A percentile compares a stretch with the other conserved stretches of the same genome.
phyloP scores from a whole-genome alignment of 2,888 invertebrate species.

The Gastracanthus pulcherrimus region DNA sequence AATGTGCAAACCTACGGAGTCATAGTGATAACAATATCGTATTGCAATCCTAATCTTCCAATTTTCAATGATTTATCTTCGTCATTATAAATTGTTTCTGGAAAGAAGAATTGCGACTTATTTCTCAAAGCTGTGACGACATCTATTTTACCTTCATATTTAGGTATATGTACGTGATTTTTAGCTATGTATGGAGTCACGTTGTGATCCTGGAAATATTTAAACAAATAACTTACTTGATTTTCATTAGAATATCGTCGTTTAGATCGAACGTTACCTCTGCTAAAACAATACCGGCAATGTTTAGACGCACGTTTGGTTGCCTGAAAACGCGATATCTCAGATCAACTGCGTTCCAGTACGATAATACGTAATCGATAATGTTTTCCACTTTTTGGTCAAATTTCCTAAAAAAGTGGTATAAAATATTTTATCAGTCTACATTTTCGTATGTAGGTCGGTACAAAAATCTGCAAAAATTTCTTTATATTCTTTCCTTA shows the following conservation, averaged over 20 bases:
- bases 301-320: conserved; percentile 38
- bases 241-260: not conserved
- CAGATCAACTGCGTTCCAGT: conserved; percentile 49
- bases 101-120: conserved; percentile 2
- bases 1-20: conserved; percentile 29
- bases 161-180: not conserved
- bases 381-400: not conserved
- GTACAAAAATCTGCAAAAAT: not conserved
- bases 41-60: not conserved
- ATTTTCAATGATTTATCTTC: not conserved
- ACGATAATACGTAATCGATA: conserved; percentile 33
- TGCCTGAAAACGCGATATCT: conserved; percentile 37
- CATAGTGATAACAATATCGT: conserved; percentile 32
- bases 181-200: conserved; percentile 22
- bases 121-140: not conserved
- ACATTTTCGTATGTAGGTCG: no score
- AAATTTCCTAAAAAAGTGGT: conserved; percentile 31
- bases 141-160: conserved; percentile 9
- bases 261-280: conserved; percentile 18
- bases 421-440: no score
- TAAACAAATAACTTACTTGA: not conserved
- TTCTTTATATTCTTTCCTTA: no score
- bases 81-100: not conserved
- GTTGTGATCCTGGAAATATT: not conserved
- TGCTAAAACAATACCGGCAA: conserved; percentile 45